Evolutionary conservation across 2,888 invertebrate genomes (phyloP), one percentile per base, ranked within the genome.

Genomic region (Pristionchus fissidentatus): DNA sequence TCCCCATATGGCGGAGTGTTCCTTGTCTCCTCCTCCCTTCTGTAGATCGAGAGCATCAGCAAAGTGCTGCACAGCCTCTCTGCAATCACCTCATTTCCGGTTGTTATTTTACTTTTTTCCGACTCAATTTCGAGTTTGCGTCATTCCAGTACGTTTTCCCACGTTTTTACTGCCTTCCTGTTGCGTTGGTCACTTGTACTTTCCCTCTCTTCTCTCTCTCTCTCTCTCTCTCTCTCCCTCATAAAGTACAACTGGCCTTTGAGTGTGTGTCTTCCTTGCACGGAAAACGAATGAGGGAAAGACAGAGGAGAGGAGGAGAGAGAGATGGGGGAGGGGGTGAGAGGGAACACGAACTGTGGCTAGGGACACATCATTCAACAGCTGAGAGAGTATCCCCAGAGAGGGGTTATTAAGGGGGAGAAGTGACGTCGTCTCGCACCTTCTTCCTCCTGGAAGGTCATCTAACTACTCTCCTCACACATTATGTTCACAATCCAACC

Each of bases 21-120:
- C 88, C 60, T 87, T 88, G 0, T 82, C 62, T 49, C 95, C 96
- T 49, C 95, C 96, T 70, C 95, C 96, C 35, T 95, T 95, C 94
- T 99, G 98, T 93, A 97, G 95, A 93, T 97, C 97, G 55, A 99
- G 93, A 0, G 98, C 97, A 4, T 95, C 95, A 78, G 98, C 93
- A 90, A 99, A 95, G 94, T 99, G 98, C 93, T 98, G 97, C 22
- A 96, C 96, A 8, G 98, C 97, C 94, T 98, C 96, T 92, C 95
- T 83, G 73, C 35, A 38, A 52, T n/a, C 38, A 49, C 29, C 46
- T 15, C 3, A 32, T 5, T 5, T 62, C n/a, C n/a, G n/a, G n/a
- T n/a, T n/a, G n/a, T n/a, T n/a, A n/a, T 10, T 15, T 49, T 49
- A 49, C 10, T 49, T 10, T 49, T 49, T 49, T 10, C 19, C 49